Conservation (phyloP, 2,888 invertebrate species). For the Pristionchus entomophagus region DNA sequence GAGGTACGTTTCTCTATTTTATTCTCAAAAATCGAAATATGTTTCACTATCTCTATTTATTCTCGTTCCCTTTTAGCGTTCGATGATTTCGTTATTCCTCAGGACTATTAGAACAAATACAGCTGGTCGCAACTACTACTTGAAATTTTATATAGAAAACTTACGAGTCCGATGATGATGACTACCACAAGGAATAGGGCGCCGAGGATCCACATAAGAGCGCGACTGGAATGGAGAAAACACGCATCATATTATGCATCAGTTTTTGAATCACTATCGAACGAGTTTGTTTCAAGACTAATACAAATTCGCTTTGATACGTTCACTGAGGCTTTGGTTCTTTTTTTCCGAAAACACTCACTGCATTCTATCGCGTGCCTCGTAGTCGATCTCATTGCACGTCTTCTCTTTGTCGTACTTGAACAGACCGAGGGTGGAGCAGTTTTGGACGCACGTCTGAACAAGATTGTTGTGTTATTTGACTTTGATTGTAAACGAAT, state of each 20-base stretch:
- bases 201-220: neutral
- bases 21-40: neutral
- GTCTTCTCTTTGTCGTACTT: neutral
- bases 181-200: neutral
- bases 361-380: neutral
- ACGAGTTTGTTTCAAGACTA: neutral
- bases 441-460: slow-evolving; percentile 31
- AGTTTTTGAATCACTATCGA: neutral
- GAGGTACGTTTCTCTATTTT: neutral
- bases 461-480: too few species aligned
- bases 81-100: too few species aligned
- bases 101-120: too few species aligned
- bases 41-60: too few species aligned
- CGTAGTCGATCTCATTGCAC: neutral
- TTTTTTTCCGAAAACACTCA: too few species aligned
- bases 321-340: too few species aligned
- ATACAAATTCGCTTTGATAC: too few species aligned
- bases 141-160: slow-evolving; percentile 1
- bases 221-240: neutral
- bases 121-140: neutral
- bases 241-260: neutral
- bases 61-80: too few species aligned
- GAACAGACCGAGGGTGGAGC: neutral
- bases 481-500: too few species aligned
- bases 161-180: slow-evolving; percentile 18